Conservation (phyloP, 2,888 invertebrate genomes). For the Thumatha senex region DNA sequence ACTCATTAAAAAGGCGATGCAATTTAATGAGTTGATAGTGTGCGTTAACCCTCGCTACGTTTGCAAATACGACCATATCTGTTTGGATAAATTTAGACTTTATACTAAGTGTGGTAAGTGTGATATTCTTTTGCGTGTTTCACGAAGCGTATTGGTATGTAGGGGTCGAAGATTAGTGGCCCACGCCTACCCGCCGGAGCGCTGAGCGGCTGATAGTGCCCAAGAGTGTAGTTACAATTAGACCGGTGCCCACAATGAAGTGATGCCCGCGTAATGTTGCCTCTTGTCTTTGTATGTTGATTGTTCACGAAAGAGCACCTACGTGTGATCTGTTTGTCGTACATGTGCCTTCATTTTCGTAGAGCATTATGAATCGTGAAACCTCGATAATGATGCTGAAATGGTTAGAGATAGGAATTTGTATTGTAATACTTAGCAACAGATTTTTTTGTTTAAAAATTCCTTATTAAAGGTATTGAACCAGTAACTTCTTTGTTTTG, state of each 20-base stretch:
- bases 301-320: conserved; percentile 71
- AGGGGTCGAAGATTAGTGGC: conserved; percentile 83
- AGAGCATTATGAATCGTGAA: conserved; percentile 35
- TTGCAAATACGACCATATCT: conserved; percentile 64
- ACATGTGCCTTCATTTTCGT: conserved; percentile 19
- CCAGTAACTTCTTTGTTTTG: too few relatives aligned
- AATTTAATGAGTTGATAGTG: conserved; percentile 84
- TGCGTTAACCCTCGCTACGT: conserved; percentile 82
- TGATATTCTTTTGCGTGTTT: conserved; percentile 40
- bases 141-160: conserved; percentile 69
- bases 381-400: conserved; percentile 9
- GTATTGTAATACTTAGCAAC: too few relatives aligned
- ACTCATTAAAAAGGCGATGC: conserved; percentile 84
- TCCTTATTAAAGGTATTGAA: too few relatives aligned
- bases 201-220: conserved; percentile 82
- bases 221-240: conserved; percentile 84
- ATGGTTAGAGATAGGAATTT: neutral
- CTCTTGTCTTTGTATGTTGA: conserved; percentile 82
- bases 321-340: conserved; percentile 34
- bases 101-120: conserved; percentile 41
- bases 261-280: conserved; percentile 80
- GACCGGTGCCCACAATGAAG: conserved; percentile 82
- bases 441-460: too few relatives aligned
- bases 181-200: conserved; percentile 79
- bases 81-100: conserved; percentile 42